A percentile compares a stretch with the other conserved stretches of the same genome.
These are phyloP conservation scores for Montipora capricornis DNA, from an alignment of 64 coral and sea anemone genomes.

Conservation along the genomic window DNA sequence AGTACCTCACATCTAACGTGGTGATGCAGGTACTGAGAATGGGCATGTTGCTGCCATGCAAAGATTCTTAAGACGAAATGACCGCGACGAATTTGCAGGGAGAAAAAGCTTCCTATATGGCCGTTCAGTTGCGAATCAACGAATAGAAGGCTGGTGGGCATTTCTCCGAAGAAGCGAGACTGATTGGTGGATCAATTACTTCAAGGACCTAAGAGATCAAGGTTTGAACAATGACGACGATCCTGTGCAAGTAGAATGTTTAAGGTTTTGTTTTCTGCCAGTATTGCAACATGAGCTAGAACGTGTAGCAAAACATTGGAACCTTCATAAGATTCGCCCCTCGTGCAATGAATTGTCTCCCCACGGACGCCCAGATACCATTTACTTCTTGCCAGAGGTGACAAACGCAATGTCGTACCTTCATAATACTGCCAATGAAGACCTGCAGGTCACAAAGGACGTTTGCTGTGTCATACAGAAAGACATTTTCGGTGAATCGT, in stretches of 20 bases:
- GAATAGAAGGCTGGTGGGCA: conserved; percentile 15
- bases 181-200: background rate
- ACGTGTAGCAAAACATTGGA: background rate
- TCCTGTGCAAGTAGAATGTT: conserved; percentile 15
- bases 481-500: conserved; percentile 16
- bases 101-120: conserved; percentile 44
- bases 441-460: conserved; percentile 43
- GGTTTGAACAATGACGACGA: conserved; percentile 23
- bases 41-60: conserved; percentile 16
- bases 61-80: conserved; percentile 10
- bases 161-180: too few species aligned
- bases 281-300: too few species aligned
- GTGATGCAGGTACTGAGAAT: conserved; percentile 30
- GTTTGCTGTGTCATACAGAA: conserved; percentile 11
- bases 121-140: conserved; percentile 42
- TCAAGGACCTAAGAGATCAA: background rate
- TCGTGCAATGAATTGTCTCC: conserved; percentile 44
- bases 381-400: conserved; percentile 54
- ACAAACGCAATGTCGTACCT: conserved; percentile 34
- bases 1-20: conserved; percentile 3
- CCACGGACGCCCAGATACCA: conserved; percentile 46
- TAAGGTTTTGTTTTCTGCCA: too few species aligned
- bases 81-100: conserved; percentile 34
- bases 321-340: conserved; percentile 48
- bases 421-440: background rate